Base-by-base conservation (phyloP, 2,888 invertebrate species). In the Limnephilus lunatus region DNA sequence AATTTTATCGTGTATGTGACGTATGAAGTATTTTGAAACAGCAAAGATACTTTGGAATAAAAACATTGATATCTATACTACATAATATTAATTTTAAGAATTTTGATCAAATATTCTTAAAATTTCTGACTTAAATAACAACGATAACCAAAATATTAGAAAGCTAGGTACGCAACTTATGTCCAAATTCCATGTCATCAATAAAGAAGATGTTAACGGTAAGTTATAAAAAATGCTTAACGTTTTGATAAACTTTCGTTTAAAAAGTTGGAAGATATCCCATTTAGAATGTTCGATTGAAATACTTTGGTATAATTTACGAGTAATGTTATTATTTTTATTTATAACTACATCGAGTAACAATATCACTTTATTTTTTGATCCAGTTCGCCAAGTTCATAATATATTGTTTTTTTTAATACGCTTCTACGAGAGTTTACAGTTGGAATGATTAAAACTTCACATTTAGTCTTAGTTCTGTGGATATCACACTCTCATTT, bases 401-500 rank as follows among this genome's bases (percentile, higher is more conserved):
- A 25, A 68, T 19, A 68, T 68, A 68, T 68, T 25, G 25, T 68
- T 68, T 25, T 35, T 2, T 68, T 68, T 68, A 68, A 68, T 68
- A 9, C 68, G 68, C n/a, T 68, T 68, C 68, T n/a, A n/a, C n/a
- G 68, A 68, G 9, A 9, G 68, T 68, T 68, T 25, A 68, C 32
- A 14, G 32, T 82, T 32, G 9, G 30, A 32, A 82, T 82, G 14
- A 82, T 82, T 31, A 31, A 32, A 82, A 32, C 32, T 82, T 30
- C 68, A 31, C 31, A 31, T 12, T 14, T 85, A 35, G n/a, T 86
- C 12, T n/a, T 48, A 86, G 30, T 31, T 68, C 12, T 88, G 25
- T 15, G 88, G 5, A 32, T 89, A 98, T 98, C 98, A 98, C 97
- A 98, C 98, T 95, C 98, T 96, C 98, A 98, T 98, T 96, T 98